Evolutionary conservation across 2,888 invertebrate genomes (phyloP).

Genomic region (Leucophenga montana): DNA sequence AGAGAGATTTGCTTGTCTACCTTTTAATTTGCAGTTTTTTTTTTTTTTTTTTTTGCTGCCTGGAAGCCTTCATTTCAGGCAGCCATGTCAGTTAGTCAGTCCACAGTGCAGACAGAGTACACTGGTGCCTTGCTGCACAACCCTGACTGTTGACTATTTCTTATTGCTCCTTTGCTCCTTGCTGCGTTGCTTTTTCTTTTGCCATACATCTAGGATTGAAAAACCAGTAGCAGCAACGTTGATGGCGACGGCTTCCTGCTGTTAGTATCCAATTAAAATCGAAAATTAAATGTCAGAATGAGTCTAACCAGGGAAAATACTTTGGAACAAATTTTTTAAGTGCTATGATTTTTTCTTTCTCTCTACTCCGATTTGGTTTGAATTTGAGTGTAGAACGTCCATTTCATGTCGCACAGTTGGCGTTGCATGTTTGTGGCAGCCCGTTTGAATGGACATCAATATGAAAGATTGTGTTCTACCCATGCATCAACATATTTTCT

Average conservation of each 20-base stretch:
- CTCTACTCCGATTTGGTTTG: no score
- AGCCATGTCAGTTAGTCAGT: no score
- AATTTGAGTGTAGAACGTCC: no score
- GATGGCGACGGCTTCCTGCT: constrained; percentile 64
- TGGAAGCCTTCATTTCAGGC: not conserved
- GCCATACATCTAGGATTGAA: not conserved
- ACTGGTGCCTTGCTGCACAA: no score
- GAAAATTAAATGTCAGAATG: constrained; percentile 72
- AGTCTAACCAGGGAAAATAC: constrained; percentile 25
- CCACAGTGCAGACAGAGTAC: not conserved
- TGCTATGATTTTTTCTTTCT: constrained; percentile 3
- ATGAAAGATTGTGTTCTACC: not conserved
- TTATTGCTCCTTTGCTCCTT: constrained; percentile 30
- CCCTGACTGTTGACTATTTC: constrained; percentile 46
- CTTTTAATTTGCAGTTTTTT: constrained; percentile 18
- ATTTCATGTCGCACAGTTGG: not conserved
- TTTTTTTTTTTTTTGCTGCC: not conserved
- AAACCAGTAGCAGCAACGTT: not conserved
- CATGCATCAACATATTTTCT: no score
- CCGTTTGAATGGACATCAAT: not conserved
- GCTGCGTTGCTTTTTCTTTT: constrained; percentile 18
- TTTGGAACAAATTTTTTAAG: constrained; percentile 22
- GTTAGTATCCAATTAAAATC: constrained; percentile 73
- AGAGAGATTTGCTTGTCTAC: constrained; percentile 11
- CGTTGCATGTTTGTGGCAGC: constrained; percentile 17